Base-by-base conservation (phyloP, 1,140 invertebrate species). In the Triops cancriformis region DNA sequence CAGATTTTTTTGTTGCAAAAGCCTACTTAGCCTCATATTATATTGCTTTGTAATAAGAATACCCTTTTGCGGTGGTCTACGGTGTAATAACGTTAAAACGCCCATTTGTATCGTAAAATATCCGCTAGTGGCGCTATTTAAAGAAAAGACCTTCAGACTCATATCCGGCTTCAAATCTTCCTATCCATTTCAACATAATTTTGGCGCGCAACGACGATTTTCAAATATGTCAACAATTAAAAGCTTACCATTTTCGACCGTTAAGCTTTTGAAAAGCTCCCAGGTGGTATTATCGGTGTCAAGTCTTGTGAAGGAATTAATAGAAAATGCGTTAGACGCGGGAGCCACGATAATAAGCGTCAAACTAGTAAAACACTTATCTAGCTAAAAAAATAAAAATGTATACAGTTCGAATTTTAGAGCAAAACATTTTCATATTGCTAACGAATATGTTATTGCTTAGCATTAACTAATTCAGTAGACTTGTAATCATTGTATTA, bases 201-300 rank as follows among this genome's bases (percentile, higher is more conserved):
- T 64, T 18, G 51, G 51, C 51, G 51, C 51, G 51, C 51, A 64
- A 23, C 51, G 23, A 14, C 6, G 3, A 18, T 5, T 45, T 64
- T 64, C 14, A 23, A 64, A 23, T 14, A 64, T 64, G 51, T 64
- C 51, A 64, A 64, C 51, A 64, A 78, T 78, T 23, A 42, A 42
- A 73, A 73, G 72, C 31, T 42, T 86, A 5, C 81, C 84, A 23
- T 76, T 80, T 28, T 79, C 81, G 23, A 89, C 88, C 0, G 81
- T 87, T 1, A 87, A 86, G 79, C 80, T 89, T 9, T 83, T 91
- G 43, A 87, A 85, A n/a, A 89, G 88, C 73, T 84, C 86, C 9
- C 89, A 90, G 83, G 85, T 90, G 28, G 88, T 90, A 78, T 88
- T 87, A 23, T 89, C 87, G 28, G 85, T 89, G 3, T 87, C 84